Percentiles rank a stretch among this genome's conserved stretches.
phyloP scores from a whole-genome alignment of 1,140 invertebrate species.

The Pissodes strobi region DNA sequence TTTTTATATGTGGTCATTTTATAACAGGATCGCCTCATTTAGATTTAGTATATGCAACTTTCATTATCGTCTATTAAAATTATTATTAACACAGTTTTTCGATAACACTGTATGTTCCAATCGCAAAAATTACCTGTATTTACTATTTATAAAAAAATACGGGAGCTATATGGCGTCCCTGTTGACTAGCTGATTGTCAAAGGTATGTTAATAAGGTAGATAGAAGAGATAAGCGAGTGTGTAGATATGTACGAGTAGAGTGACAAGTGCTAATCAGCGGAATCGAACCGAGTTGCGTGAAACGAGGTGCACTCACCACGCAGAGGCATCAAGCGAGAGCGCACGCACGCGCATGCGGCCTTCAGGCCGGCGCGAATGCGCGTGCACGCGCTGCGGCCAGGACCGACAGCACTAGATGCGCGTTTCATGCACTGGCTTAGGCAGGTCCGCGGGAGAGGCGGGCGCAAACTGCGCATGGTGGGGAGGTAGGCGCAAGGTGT shows the following conservation, averaged over 20 bases:
- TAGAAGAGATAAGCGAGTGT: too few relatives aligned
- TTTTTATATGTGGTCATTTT: too few relatives aligned
- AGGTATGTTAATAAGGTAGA: too few relatives aligned
- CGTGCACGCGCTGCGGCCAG: slow-evolving; percentile 42
- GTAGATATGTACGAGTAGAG: not conserved
- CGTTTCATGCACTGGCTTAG: slow-evolving; percentile 72
- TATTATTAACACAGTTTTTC: too few relatives aligned
- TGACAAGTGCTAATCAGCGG: slow-evolving; percentile 12
- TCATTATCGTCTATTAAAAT: too few relatives aligned
- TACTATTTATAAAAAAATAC: too few relatives aligned
- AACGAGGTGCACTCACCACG: slow-evolving; percentile 21
- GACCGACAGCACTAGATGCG: slow-evolving; percentile 64
- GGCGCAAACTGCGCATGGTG: slow-evolving; percentile 54
- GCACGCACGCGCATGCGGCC: slow-evolving; percentile 11
- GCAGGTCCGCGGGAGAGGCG: slow-evolving; percentile 59
- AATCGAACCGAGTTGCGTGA: not conserved
- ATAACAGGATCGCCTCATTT: too few relatives aligned
- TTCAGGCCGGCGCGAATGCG: slow-evolving; percentile 10
- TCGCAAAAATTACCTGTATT: too few relatives aligned
- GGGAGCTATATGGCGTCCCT: too few relatives aligned
- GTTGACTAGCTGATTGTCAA: too few relatives aligned
- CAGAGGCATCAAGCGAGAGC: slow-evolving; percentile 17
- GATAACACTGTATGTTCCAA: too few relatives aligned
- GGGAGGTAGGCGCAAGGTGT: slow-evolving; percentile 52
- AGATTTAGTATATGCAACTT: too few relatives aligned